Evolutionary conservation across 2,888 invertebrate genomes (phyloP).

Genomic region (Cyrtodaria siliqua): DNA sequence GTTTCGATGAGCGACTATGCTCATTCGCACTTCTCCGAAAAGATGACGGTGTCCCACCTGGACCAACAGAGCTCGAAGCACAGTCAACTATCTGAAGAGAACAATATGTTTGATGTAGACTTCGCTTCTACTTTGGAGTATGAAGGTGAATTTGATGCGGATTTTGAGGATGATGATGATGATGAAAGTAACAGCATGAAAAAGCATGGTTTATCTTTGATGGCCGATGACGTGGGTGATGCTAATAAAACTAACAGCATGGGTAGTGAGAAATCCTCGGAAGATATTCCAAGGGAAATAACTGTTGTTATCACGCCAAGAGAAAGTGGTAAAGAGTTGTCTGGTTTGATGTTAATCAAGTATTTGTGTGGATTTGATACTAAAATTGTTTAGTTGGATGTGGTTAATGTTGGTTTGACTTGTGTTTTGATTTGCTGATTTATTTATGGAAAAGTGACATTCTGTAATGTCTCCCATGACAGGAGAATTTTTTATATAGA

Average conservation of each 20-base stretch:
- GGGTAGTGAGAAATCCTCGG: constrained; percentile 13
- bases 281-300: constrained; percentile 22
- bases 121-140: constrained; percentile 44
- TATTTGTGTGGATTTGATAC: too few species aligned
- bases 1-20: constrained; percentile 51
- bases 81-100: constrained; percentile 53
- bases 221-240: neutral
- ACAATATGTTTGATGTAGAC: constrained; percentile 62
- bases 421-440: too few species aligned
- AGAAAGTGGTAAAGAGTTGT: constrained; percentile 11
- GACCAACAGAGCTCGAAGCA: constrained; percentile 54
- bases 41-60: constrained; percentile 42
- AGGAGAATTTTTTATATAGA: too few species aligned
- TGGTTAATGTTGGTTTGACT: too few species aligned
- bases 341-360: constrained; percentile 7
- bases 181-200: constrained; percentile 26
- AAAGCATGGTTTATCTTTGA: constrained; percentile 22
- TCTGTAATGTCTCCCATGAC: too few species aligned
- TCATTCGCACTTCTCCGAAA: constrained; percentile 53
- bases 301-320: constrained; percentile 54
- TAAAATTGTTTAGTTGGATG: too few species aligned
- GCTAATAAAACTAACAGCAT: constrained; percentile 17
- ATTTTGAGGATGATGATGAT: neutral
- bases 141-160: constrained; percentile 41
- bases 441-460: too few species aligned